phyloP scores from a whole-genome alignment of 2,797 vertebrate genomes.

The Heteromormyrus szaboi region DNA sequence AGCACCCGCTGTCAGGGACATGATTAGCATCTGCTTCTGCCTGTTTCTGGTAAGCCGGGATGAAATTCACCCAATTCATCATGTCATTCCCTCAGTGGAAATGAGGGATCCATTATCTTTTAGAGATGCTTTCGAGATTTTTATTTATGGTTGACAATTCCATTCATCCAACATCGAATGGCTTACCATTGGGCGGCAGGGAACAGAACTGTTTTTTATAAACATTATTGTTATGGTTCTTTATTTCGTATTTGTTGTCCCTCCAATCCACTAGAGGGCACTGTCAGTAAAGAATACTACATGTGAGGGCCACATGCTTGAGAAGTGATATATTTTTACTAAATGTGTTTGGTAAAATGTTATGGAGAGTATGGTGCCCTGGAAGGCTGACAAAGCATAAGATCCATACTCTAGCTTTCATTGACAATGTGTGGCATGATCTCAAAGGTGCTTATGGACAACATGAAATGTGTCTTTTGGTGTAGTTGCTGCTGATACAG shows the following conservation, averaged over 20 bases:
- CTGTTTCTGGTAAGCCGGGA: not conserved
- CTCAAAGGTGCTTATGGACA: not conserved
- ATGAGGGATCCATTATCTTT: not conserved
- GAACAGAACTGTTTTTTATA: not conserved
- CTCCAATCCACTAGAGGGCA: not conserved
- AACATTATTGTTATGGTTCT: not conserved
- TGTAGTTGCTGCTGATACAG: not conserved
- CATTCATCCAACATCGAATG: not conserved
- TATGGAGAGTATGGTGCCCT: not conserved
- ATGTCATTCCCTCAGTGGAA: not conserved
- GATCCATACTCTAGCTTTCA: not conserved
- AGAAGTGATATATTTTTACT: not conserved
- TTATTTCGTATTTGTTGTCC: not conserved
- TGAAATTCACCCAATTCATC: not conserved
- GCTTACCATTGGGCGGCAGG: not conserved
- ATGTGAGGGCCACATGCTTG: not conserved
- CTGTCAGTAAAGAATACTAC: not conserved
- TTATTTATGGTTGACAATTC: too few species aligned
- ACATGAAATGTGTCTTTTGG: not conserved
- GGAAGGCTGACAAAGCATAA: not conserved
- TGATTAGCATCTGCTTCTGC: not conserved
- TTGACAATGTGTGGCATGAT: not conserved
- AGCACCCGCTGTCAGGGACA: not conserved
- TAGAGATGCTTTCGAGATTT: not conserved
- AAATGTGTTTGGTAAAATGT: not conserved